Conservation (phyloP, 2,113 vertebrate species). For the Mus pahari region DNA sequence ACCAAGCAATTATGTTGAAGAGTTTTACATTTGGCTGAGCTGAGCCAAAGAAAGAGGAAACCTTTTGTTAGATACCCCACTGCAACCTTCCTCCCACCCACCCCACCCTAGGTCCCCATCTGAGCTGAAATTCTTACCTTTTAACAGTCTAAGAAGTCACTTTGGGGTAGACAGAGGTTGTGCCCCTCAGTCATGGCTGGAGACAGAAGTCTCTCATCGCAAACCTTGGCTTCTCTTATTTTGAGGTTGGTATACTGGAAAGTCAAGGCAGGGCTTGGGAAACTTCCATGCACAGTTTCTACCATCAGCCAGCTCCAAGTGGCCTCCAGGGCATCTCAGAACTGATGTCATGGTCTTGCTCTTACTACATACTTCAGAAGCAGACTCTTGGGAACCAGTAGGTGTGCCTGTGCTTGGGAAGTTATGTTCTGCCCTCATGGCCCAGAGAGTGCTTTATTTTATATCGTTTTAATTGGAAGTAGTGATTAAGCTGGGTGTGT, state of each 20-base stretch:
- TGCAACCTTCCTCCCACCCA: neutral
- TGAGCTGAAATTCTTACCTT: conserved; percentile 30
- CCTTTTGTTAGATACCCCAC: neutral
- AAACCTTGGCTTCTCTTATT: neutral
- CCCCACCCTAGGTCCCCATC: neutral
- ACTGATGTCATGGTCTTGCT: conserved; percentile 67
- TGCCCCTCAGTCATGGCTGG: neutral
- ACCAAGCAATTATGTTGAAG: neutral
- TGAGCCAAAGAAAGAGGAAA: conserved; percentile 35
- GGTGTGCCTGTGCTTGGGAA: conserved; percentile 73
- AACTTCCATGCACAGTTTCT: conserved; percentile 39
- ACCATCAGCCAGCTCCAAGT: conserved; percentile 25
- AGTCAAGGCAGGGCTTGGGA: conserved; percentile 54
- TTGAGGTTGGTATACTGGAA: conserved; percentile 38
- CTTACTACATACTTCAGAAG: conserved; percentile 61
- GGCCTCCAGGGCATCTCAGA: conserved; percentile 54
- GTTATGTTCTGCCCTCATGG: conserved; percentile 11
- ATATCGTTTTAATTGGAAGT: conserved; percentile 57
- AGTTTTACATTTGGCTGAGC: conserved; percentile 45
- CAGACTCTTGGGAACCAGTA: conserved; percentile 68
- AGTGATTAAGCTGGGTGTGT: conserved; percentile 68
- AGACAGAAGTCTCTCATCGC: neutral
- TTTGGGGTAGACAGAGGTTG: neutral
- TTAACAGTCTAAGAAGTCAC: neutral
- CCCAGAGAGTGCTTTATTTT: conserved; percentile 63